phyloP scores from a whole-genome alignment of 2,797 vertebrate genomes.

The Molossus molossus region DNA sequence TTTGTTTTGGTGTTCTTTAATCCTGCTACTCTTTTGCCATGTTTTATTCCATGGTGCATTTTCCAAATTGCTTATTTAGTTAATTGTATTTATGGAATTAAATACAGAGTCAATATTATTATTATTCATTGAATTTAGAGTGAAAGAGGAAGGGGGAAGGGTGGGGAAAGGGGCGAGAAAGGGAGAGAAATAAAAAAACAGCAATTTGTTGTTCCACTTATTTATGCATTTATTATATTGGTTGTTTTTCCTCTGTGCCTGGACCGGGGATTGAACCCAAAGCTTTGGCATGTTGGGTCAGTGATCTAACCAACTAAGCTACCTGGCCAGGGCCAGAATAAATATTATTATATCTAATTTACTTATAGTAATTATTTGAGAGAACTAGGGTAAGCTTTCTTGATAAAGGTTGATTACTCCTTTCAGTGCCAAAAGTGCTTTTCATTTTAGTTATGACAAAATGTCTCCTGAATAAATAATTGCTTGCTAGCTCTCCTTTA shows the following conservation, averaged over 20 bases:
- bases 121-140: not conserved
- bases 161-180: too few species aligned
- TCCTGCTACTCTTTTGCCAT: conserved; percentile 16
- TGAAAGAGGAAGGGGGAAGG: not conserved
- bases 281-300: not conserved
- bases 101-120: not conserved
- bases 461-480: conserved; percentile 20
- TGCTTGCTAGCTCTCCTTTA: not conserved
- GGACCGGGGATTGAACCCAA: not conserved
- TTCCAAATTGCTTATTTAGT: conserved; percentile 56
- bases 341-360: not conserved
- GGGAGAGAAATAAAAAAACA: not conserved
- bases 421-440: not conserved
- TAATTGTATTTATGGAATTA: conserved; percentile 60
- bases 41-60: conserved; percentile 2
- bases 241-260: not conserved
- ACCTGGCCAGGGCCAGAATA: not conserved
- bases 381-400: not conserved
- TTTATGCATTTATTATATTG: not conserved
- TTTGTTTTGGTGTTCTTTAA: conserved; percentile 53
- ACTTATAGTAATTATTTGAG: conserved; percentile 50
- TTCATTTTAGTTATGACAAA: conserved; percentile 34
- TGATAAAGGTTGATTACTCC: not conserved
- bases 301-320: not conserved
- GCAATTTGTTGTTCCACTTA: not conserved